Base-by-base conservation (phyloP, 2,113 vertebrate genomes). In the Laterallus jamaicensis region DNA sequence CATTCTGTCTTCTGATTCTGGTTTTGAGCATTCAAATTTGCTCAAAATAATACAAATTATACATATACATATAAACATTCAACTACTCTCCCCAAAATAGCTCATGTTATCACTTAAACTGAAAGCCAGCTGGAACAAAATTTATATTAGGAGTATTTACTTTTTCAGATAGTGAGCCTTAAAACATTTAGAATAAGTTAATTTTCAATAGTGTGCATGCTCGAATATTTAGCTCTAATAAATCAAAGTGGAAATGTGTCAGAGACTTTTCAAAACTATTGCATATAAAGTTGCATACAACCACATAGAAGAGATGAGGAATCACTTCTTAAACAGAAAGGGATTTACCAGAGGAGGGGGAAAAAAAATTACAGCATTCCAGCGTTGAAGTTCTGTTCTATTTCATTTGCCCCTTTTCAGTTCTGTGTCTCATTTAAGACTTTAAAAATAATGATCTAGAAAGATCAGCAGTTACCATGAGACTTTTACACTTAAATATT, bases 171-270 rank as follows among this genome's bases (percentile, higher is more conserved):
- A 93, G 12, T 88, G 74, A 86, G 25, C 35, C 67, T 89, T 88
- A 96, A 52, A 97, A 25, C 42, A 96, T 94, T 95, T 86, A 97
- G 70, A 94, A 85, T 7, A 97, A 95, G 97, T 95, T 97, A 93
- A 95, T 96, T 97, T 97, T 82, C 77, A 96, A 15, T 85, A 35
- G 3, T 96, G 60, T 92, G 25, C 84, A 92, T 94, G 49, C 24
- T 93, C 59, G 17, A 93, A 55, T 40, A 95, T 93, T 96, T 97
- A 89, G 94, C 29, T 82, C 14, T 85, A 68, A 85, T 62, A 93
- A 97, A 95, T 90, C n/a, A 88, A 96, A 93, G 39, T 42, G 37
- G 64, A 96, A 96, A 86, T 84, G 15, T 91, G 35, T 93, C 77
- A 94, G 52, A 78, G 7, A 68, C 18, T 95, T 60, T 88, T 93